A percentile compares a stretch with the other conserved stretches of the same genome.
Conservation (phyloP, 2,113 vertebrate species). For the Ceratotherium simum region DNA sequence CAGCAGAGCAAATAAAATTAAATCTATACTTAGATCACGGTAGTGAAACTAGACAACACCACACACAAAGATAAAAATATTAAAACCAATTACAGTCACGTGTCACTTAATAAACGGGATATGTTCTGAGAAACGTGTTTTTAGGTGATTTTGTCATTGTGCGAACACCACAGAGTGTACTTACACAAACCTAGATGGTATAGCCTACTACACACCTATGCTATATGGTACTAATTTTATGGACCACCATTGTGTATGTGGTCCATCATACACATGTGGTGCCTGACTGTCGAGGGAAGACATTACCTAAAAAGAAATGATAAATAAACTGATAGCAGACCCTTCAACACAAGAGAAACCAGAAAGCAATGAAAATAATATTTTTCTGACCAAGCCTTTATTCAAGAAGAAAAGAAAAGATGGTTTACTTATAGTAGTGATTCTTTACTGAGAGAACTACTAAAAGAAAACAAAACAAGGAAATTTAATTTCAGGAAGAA, state of each 20-base stretch:
- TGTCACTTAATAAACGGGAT: too few relatives aligned
- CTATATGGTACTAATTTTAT: too few relatives aligned
- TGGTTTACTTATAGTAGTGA: not conserved
- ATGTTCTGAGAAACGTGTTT: too few relatives aligned
- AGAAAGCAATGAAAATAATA: not conserved
- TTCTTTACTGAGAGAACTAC: not conserved
- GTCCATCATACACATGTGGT: too few relatives aligned
- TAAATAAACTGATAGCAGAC: not conserved
- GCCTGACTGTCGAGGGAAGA: not conserved
- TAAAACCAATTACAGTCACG: not conserved
- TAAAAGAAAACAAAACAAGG: not conserved
- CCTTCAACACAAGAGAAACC: not conserved
- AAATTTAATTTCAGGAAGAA: conserved; percentile 50
- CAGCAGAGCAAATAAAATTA: conserved; percentile 17
- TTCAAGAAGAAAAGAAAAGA: not conserved
- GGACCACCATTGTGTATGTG: too few relatives aligned
- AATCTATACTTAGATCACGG: not conserved
- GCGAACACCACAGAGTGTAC: too few relatives aligned
- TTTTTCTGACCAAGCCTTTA: not conserved
- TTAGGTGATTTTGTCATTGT: too few relatives aligned
- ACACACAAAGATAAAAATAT: conserved; percentile 33
- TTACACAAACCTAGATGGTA: too few relatives aligned
- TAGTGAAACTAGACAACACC: not conserved
- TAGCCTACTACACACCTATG: too few relatives aligned
- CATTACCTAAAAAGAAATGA: conserved; percentile 23